Base-by-base conservation (phyloP, 2,888 invertebrate genomes). In the Leptinotarsa juncta region DNA sequence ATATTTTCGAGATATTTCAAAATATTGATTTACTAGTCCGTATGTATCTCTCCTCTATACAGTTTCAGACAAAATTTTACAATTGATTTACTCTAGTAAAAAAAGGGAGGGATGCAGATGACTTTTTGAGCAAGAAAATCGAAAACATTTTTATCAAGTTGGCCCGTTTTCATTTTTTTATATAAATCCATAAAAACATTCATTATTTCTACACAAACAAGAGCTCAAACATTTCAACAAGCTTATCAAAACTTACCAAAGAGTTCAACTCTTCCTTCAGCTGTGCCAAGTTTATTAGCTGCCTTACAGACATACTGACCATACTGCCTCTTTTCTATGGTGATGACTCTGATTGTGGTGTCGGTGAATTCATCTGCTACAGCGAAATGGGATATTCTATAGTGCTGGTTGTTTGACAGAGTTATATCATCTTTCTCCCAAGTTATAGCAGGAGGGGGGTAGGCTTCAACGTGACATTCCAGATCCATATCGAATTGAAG, bases 391-490 rank as follows among this genome's bases (percentile, higher is more conserved):
- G 96, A 96, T 81, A 97, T 94, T 82, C 94, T 94, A 87, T 96
- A 96, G 89, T 97, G 97, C 84, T 97, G 97, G 87, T 97, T 97
- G 84, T 96, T 96, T 0, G 95, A 93, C 3, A 97, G 87, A 76
- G 93, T 93, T 0, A 93, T 90, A 66, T 93, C 94, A 70, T 96
- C 96, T 86, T 97, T 97, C 4, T 95, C 89, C 98, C 98, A 98
- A 0, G 93, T 91, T 78, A 98, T 96, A 1, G 95, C 96, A 0
- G 98, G 97, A 3, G 96, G 96, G 0, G 98, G 98, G 88, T 97
- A 97, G 0, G 97, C 97, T 86, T 96, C 96, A 16, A 97, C 95
- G 87, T 97, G 97, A 84, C 98, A 98, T 84, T 97, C 97, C 78
- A 98, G 87, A 84, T 97, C 96, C 94, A 97, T 97, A 83, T 97